Base-by-base conservation (phyloP, 2,888 invertebrate species). In the Tribolium freemani region DNA sequence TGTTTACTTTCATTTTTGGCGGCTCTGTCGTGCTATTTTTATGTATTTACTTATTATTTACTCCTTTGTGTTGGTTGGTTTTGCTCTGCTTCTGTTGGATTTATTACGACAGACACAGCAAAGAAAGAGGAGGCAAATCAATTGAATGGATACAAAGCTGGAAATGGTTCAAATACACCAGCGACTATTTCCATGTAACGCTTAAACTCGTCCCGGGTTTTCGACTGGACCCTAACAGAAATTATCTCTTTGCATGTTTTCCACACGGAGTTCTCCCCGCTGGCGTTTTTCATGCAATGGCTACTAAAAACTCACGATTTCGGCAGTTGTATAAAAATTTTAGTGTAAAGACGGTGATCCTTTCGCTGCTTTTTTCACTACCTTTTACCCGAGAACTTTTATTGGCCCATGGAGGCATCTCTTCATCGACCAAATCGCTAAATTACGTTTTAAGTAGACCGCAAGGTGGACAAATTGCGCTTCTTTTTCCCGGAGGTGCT, bases 401-500 rank as follows among this genome's bases (percentile, higher is more conserved):
- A 0, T 87, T 91, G 74, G 81, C 86, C 8, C 83, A 89, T 73
- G 91, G 93, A 5, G 81, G 81, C 2, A 81, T 83, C 38, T 89
- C 93, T 0, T 90, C 93, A 0, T 91, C 92, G 0, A 89, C 89
- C 63, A 88, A 90, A 69, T 93, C 94, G 79, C 87, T 96, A 51
- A 86, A 91, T 51, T 87, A 91, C 81, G 83, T 93, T 20, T 83
- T 96, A 13, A 89, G 88, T 77, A 82, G 80, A 8, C 85, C 87
- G 0, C 83, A 81, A 26, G 87, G 87, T 2, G 92, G 93, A 1
- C 88, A 89, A 86, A 94, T 90, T 0, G 90, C 91, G 0, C 90
- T 93, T 2, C 87, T 98, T 44, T 90, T 96, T 58, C 92, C 96
- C 0, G 98, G 98, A 0, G 98, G 98, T 0, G 96, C 96, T 0